A percentile compares a stretch with the other conserved stretches of the same genome.
Evolutionary conservation across 2,797 vertebrate genomes (phyloP).

Genomic region (Echiichthys vipera): DNA sequence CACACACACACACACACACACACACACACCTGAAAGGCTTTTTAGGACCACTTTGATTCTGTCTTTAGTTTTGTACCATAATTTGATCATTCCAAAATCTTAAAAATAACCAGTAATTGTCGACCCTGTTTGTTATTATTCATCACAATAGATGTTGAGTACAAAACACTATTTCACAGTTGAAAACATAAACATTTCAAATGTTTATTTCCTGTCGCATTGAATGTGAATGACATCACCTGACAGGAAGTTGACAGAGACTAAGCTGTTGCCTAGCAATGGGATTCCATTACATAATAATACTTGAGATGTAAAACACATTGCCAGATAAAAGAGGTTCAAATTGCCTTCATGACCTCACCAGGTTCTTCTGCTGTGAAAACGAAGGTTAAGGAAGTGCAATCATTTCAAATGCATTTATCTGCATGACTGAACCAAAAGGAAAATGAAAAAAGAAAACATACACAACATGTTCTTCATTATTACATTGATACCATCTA

Average conservation of each 20-base stretch:
- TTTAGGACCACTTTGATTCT: constrained; percentile 18
- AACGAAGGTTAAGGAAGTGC: not conserved
- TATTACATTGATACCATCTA: not conserved
- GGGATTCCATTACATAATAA: no score
- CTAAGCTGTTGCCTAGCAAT: no score
- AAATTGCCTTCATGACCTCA: constrained; percentile 2
- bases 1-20: not conserved
- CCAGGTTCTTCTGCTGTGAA: not conserved
- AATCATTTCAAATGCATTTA: constrained; percentile 19
- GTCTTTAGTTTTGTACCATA: constrained; percentile 13
- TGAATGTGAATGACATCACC: no score
- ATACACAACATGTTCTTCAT: not conserved
- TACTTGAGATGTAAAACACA: constrained; percentile 10
- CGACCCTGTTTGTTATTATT: constrained; percentile 11
- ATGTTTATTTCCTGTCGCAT: no score
- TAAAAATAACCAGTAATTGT: not conserved
- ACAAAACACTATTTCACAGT: no score
- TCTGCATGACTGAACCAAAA: not conserved
- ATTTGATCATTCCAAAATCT: constrained; percentile 3
- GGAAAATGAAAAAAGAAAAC: not conserved
- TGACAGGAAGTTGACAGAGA: no score
- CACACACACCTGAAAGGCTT: constrained; percentile 2
- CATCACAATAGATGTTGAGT: constrained; percentile 29
- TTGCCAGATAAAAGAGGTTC: not conserved
- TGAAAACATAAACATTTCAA: no score